Evolutionary conservation across 1,140 invertebrate species (phyloP).

Genomic region (Phortica variegata): DNA sequence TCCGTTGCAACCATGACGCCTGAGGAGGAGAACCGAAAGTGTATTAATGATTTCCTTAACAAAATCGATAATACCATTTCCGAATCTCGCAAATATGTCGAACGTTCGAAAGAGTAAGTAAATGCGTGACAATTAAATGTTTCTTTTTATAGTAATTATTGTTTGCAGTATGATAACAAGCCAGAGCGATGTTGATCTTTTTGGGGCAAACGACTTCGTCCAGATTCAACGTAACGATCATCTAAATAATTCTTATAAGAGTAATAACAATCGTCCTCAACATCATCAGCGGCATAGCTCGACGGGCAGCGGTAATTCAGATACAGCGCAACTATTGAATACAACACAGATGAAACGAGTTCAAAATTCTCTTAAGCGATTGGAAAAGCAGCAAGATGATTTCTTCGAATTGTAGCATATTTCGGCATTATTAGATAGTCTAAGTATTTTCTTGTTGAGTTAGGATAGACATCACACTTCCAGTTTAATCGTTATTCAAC

Average conservation of each 20-base stretch:
- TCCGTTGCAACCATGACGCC: conserved; percentile 60
- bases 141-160: background rate
- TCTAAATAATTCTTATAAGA: conserved; percentile 53
- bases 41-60: conserved; percentile 78
- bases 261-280: conserved; percentile 41
- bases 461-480: no score
- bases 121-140: no score
- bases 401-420: conserved; percentile 84
- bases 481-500: no score
- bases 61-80: conserved; percentile 86
- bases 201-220: conserved; percentile 44
- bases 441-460: no score
- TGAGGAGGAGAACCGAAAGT: conserved; percentile 67
- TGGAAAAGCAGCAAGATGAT: conserved; percentile 83
- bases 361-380: conserved; percentile 73
- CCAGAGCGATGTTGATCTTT: conserved; percentile 50
- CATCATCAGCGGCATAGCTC: conserved; percentile 46
- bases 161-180: conserved; percentile 38
- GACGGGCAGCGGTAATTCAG: conserved; percentile 46
- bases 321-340: conserved; percentile 65
- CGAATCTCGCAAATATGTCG: conserved; percentile 80
- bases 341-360: conserved; percentile 77
- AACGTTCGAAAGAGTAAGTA: conserved; percentile 76
- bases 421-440: conserved; percentile 4
- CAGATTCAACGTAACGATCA: conserved; percentile 37